Evolutionary conservation across 2,113 vertebrate genomes (phyloP).

Genomic region (Pterocles orientalis): DNA sequence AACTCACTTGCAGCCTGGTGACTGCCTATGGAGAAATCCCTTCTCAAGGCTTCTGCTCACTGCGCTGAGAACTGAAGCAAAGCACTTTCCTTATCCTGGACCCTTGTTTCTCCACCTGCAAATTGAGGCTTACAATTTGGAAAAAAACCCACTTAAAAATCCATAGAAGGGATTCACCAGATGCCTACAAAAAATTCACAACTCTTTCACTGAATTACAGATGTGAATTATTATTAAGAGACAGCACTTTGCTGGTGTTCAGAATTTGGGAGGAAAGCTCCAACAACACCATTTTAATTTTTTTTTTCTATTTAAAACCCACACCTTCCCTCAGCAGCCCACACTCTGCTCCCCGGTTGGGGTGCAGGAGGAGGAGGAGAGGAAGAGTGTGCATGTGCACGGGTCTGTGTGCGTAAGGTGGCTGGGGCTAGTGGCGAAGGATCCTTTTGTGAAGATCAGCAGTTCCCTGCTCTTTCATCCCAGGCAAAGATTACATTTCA

Average conservation of each 20-base stretch:
- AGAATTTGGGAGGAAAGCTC: neutral
- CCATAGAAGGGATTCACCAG: neutral
- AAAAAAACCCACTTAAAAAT: neutral
- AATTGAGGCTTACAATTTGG: neutral
- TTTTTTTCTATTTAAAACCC: constrained; percentile 9
- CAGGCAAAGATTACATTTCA: constrained; percentile 78
- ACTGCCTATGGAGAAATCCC: neutral
- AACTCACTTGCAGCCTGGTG: neutral
- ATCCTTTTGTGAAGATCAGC: constrained; percentile 77
- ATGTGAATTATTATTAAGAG: neutral
- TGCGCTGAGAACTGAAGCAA: neutral
- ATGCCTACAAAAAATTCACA: neutral
- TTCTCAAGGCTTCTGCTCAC: neutral
- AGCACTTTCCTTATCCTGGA: neutral
- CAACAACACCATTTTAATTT: neutral
- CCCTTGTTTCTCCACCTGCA: neutral
- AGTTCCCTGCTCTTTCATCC: constrained; percentile 75
- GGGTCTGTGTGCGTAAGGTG: neutral
- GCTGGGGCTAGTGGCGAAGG: constrained; percentile 12
- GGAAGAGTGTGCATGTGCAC: neutral
- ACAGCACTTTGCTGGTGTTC: neutral
- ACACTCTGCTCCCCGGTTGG: neutral
- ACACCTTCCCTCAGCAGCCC: neutral
- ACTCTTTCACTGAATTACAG: neutral
- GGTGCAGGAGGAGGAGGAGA: neutral